phyloP scores from a whole-genome alignment of 2,113 vertebrate species.

The Ophthalmolycus amberensis region DNA sequence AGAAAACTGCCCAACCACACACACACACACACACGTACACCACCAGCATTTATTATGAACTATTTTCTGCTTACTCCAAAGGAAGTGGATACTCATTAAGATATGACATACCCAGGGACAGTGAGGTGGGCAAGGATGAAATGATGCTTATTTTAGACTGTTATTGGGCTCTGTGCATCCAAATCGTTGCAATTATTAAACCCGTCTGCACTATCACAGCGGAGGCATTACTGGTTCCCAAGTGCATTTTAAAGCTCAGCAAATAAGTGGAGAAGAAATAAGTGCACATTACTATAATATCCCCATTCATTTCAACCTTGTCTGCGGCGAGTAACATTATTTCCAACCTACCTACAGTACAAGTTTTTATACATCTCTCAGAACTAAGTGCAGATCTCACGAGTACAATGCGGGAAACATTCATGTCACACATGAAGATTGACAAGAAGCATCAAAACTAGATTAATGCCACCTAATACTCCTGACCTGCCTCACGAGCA shows the following conservation, averaged over 20 bases:
- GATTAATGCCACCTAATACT: slow-evolving; percentile 28
- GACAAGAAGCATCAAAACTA: slow-evolving; percentile 33
- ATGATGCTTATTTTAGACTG: slow-evolving; percentile 55
- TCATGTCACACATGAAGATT: neutral
- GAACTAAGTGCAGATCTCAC: neutral
- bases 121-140: slow-evolving; percentile 52
- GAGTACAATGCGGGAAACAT: slow-evolving; percentile 11
- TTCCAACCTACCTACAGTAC: neutral
- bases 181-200: slow-evolving; percentile 45
- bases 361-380: neutral
- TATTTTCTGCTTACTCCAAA: slow-evolving; percentile 40
- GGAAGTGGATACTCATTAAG: slow-evolving; percentile 58
- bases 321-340: neutral
- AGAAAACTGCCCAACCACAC: neutral
- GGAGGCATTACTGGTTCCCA: neutral
- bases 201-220: slow-evolving; percentile 7
- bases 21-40: neutral
- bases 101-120: slow-evolving; percentile 48
- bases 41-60: slow-evolving; percentile 20
- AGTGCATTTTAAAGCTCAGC: slow-evolving; percentile 17
- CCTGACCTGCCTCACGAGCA: slow-evolving; percentile 20
- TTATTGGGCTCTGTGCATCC: slow-evolving; percentile 35
- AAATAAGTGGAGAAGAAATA: slow-evolving; percentile 23
- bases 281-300: neutral
- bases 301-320: neutral